Evolutionary conservation across 2,888 invertebrate species (phyloP).

Genomic region (Acrobasis consociella): DNA sequence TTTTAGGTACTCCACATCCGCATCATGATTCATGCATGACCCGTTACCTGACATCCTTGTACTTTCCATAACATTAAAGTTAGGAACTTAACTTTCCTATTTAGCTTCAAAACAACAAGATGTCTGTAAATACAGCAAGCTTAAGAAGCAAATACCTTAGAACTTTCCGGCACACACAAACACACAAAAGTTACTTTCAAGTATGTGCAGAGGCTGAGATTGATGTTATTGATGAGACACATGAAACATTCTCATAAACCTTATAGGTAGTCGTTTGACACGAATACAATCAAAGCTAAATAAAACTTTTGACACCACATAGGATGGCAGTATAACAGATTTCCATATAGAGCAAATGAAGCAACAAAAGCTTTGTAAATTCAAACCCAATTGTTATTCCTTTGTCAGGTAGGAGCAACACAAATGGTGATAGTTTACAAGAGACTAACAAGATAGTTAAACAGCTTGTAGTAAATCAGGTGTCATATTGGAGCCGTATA

Average conservation of each 20-base stretch:
- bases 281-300: no score
- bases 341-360: not conserved
- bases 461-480: constrained; percentile 1
- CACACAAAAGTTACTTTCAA: not conserved
- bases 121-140: no score
- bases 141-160: no score
- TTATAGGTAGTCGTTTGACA: no score
- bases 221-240: not conserved
- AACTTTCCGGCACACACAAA: not conserved
- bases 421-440: not conserved
- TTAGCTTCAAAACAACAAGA: no score
- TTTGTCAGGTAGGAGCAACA: not conserved
- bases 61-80: no score
- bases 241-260: not conserved
- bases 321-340: not conserved
- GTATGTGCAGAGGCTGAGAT: not conserved
- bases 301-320: no score
- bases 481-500: constrained; percentile 29
- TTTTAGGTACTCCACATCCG: no score
- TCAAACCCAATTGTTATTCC: not conserved
- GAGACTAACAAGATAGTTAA: not conserved
- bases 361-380: not conserved
- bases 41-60: no score
- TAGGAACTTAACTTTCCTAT: no score
- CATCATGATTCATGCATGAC: no score